phyloP scores from a whole-genome alignment of 2,888 invertebrate species.

The Maniola hyperantus region DNA sequence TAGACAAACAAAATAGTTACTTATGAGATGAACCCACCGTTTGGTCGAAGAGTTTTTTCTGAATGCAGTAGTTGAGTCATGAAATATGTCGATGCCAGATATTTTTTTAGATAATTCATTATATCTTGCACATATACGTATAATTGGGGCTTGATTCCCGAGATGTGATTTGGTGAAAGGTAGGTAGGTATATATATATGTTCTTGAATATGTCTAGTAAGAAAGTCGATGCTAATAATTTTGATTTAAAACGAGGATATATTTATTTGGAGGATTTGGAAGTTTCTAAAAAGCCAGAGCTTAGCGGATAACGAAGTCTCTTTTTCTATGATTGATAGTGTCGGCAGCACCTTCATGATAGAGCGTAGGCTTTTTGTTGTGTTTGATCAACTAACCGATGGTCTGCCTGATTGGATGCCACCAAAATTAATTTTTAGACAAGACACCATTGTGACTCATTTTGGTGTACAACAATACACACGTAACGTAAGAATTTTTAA shows the following conservation, averaged over 20 bases:
- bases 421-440: constrained; percentile 74
- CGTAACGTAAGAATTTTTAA: constrained; percentile 21
- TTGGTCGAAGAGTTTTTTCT: too few relatives aligned
- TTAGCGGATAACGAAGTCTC: constrained; percentile 60
- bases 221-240: neutral
- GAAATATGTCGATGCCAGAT: too few relatives aligned
- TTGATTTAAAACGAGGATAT: neutral
- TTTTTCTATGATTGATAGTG: constrained; percentile 71
- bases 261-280: neutral
- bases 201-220: neutral
- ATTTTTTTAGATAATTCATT: too few relatives aligned
- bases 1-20: too few relatives aligned
- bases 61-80: too few relatives aligned
- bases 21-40: too few relatives aligned
- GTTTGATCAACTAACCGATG: constrained; percentile 78
- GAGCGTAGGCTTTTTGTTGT: constrained; percentile 78
- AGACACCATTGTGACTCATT: constrained; percentile 63
- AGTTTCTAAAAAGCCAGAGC: neutral
- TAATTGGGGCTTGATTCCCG: too few relatives aligned
- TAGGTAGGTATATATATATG: too few relatives aligned
- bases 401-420: constrained; percentile 70
- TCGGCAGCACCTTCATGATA: constrained; percentile 77
- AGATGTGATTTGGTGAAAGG: too few relatives aligned
- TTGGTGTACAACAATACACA: constrained; percentile 42
- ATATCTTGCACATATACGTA: too few relatives aligned